A percentile compares a stretch with the other conserved stretches of the same genome.
phyloP scores from a whole-genome alignment of 2,113 vertebrate species.

The Tupaia tana region DNA sequence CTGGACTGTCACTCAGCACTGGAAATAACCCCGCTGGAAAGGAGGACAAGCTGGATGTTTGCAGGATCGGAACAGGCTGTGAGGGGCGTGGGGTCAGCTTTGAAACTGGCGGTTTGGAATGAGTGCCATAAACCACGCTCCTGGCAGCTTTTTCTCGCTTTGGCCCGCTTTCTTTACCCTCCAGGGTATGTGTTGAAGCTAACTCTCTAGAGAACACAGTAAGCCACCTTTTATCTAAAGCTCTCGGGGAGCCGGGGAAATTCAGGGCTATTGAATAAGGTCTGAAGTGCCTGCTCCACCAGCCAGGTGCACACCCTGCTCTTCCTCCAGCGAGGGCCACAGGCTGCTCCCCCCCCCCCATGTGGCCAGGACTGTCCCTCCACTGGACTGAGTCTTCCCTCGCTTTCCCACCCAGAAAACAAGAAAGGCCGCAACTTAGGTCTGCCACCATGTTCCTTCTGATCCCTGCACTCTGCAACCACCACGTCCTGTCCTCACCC shows the following conservation, averaged over 20 bases:
- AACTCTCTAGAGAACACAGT: background rate
- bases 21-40: background rate
- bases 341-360: too few species aligned
- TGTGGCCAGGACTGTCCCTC: fast-evolving
- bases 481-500: background rate
- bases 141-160: background rate
- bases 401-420: background rate
- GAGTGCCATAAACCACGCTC: background rate
- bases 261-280: background rate
- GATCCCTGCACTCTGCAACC: background rate
- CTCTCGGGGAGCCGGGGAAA: background rate
- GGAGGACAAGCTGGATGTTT: background rate
- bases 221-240: background rate
- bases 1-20: background rate
- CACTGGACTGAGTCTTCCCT: fast-evolving
- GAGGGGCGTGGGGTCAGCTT: background rate
- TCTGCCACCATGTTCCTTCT: background rate
- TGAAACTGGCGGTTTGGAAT: background rate
- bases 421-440: fast-evolving
- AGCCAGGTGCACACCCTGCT: too few species aligned
- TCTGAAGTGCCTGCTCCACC: background rate
- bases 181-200: background rate
- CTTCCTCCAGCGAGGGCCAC: fast-evolving
- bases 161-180: background rate
- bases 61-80: background rate